Percentiles rank a stretch among this genome's conserved stretches.
phyloP scores from a whole-genome alignment of 2,797 vertebrate species.

The Kryptolebias ocellatus region DNA sequence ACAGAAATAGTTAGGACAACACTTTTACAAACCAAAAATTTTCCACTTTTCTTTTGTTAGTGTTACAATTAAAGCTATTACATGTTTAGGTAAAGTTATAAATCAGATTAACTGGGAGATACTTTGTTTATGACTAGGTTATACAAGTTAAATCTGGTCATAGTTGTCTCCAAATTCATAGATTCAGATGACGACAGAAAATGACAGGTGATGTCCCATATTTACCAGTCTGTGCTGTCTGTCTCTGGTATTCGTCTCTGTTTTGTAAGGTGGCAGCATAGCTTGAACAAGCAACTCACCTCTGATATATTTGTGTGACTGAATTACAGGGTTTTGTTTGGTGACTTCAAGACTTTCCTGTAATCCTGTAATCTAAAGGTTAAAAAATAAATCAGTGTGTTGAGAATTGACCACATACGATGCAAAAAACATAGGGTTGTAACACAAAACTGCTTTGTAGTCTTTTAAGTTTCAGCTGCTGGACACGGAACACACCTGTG shows the following conservation, averaged over 20 bases:
- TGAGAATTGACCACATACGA: neutral
- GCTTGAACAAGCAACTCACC: neutral
- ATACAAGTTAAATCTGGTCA: too few relatives aligned
- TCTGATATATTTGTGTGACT: neutral
- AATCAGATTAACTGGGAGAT: neutral
- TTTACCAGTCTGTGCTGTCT: conserved; percentile 5
- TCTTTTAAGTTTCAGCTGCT: neutral
- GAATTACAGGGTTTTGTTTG: neutral
- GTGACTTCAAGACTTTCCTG: neutral
- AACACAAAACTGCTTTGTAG: neutral
- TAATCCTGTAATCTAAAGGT: neutral
- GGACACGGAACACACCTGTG: neutral
- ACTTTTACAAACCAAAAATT: conserved; percentile 24
- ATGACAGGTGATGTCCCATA: conserved; percentile 11
- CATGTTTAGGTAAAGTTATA: neutral
- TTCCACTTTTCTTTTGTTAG: neutral
- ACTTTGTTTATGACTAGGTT: neutral
- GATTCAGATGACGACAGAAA: conserved; percentile 4
- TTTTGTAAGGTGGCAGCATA: neutral
- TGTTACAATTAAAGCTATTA: neutral
- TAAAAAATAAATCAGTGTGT: too few relatives aligned
- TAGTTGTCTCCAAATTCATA: neutral
- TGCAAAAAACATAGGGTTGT: neutral
- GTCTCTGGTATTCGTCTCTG: conserved; percentile 5
- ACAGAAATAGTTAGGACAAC: conserved; percentile 54